These are phyloP conservation scores for Alcis repandata DNA, from an alignment of 2,888 invertebrate species.

Conservation along the genomic window DNA sequence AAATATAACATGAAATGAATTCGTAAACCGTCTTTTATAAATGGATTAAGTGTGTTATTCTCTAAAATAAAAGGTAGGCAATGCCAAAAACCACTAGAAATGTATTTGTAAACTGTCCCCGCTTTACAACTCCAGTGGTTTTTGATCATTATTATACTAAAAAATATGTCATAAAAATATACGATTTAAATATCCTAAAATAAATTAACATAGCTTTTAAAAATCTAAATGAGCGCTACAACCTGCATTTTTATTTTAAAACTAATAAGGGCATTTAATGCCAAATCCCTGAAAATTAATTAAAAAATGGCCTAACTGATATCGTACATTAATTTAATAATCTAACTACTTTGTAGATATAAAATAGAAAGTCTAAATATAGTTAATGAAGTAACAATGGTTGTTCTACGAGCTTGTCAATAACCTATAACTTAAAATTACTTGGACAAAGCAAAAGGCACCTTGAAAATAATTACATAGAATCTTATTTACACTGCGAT, in stretches of 20 bases:
- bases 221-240: conserved; percentile 56
- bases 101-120: not conserved
- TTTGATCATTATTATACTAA: not conserved
- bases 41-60: too few species aligned
- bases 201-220: conserved; percentile 28
- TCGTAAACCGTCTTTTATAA: conserved; percentile 15
- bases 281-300: conserved; percentile 6
- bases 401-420: not conserved
- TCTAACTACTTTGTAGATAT: conserved; percentile 4
- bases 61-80: not conserved
- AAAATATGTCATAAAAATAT: not conserved
- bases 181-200: not conserved
- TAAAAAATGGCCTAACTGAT: not conserved
- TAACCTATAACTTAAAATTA: conserved; percentile 12
- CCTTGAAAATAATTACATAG: conserved; percentile 31
- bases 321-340: conserved; percentile 8
- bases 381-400: conserved; percentile 1
- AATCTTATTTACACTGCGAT: conserved; percentile 30
- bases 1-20: conserved; percentile 2
- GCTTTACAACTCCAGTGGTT: not conserved
- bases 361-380: not conserved
- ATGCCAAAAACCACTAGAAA: not conserved
- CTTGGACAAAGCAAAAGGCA: conserved; percentile 49
- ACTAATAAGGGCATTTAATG: conserved; percentile 22
- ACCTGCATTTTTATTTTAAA: conserved; percentile 45